Evolutionary conservation across 2,113 vertebrate genomes (phyloP).

Genomic region (Lathamus discolor): DNA sequence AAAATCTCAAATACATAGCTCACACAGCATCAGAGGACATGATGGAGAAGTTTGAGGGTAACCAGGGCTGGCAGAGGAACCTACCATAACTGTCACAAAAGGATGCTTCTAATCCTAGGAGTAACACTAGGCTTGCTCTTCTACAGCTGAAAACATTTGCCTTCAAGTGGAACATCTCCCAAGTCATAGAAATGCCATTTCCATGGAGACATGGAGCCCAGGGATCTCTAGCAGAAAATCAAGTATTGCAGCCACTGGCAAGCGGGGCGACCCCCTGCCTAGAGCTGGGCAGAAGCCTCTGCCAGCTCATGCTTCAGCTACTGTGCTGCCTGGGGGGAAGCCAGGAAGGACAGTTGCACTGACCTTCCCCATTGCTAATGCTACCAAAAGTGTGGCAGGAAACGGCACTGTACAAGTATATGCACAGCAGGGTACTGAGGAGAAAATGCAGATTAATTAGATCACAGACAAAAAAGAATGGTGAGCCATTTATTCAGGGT

Average conservation of each 20-base stretch:
- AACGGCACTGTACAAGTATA: background rate
- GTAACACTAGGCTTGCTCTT: background rate
- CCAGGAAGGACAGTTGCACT: background rate
- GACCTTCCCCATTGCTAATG: accelerated
- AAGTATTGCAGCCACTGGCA: background rate
- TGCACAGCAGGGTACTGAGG: background rate
- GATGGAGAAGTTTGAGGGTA: background rate
- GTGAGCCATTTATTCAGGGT: background rate
- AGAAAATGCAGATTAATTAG: conserved; percentile 18
- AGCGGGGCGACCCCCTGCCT: background rate
- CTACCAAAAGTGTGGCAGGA: accelerated
- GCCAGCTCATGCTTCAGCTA: background rate
- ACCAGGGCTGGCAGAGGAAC: background rate
- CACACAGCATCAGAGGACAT: background rate
- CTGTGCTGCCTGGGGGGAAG: background rate
- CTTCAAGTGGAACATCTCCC: background rate
- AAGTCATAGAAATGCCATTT: background rate
- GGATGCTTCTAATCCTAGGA: background rate
- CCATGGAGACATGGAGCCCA: background rate
- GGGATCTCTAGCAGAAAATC: background rate
- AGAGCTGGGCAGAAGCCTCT: background rate
- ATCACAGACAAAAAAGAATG: background rate
- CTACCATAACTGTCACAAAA: background rate
- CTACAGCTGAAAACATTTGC: background rate
- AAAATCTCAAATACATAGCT: background rate